Conservation (phyloP, 2,888 invertebrate genomes). For the Timema cristinae region DNA sequence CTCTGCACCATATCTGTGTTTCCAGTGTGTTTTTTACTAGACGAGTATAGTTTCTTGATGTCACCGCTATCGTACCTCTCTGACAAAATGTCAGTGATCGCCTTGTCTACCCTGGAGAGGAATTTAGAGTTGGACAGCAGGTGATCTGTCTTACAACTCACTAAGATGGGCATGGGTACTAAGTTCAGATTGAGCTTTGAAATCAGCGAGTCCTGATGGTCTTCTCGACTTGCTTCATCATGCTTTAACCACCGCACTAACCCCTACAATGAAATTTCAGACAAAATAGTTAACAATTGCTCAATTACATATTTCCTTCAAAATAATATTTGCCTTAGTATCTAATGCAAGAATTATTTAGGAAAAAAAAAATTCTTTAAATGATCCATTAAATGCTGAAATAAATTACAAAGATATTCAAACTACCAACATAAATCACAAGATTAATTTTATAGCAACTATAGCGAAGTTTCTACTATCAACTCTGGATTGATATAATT, state of each 20-base stretch:
- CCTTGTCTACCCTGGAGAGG: slow-evolving; percentile 19
- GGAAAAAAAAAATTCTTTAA: neutral
- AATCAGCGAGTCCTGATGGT: slow-evolving; percentile 33
- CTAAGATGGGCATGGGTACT: slow-evolving; percentile 36
- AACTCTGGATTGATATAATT: no score
- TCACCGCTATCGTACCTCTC: slow-evolving; percentile 27
- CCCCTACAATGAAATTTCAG: slow-evolving; percentile 30
- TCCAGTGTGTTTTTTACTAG: slow-evolving; percentile 12
- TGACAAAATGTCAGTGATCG: slow-evolving; percentile 25
- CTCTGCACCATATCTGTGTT: slow-evolving; percentile 28
- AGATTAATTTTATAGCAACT: no score
- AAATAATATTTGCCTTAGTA: neutral
- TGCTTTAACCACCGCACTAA: slow-evolving; percentile 36
- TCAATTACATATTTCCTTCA: neutral
- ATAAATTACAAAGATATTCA: no score
- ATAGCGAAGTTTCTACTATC: no score
- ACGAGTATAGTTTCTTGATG: neutral
- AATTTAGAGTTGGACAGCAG: slow-evolving; percentile 27
- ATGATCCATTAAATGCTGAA: neutral
- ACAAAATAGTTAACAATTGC: neutral
- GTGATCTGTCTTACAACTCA: slow-evolving; percentile 35
- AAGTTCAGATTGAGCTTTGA: slow-evolving; percentile 35
- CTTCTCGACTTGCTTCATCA: slow-evolving; percentile 32
- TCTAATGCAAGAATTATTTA: neutral
- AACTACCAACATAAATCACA: no score